These are phyloP conservation scores for Porites australiensis DNA, from an alignment of 64 coral and sea anemone species.

Conservation along the genomic window DNA sequence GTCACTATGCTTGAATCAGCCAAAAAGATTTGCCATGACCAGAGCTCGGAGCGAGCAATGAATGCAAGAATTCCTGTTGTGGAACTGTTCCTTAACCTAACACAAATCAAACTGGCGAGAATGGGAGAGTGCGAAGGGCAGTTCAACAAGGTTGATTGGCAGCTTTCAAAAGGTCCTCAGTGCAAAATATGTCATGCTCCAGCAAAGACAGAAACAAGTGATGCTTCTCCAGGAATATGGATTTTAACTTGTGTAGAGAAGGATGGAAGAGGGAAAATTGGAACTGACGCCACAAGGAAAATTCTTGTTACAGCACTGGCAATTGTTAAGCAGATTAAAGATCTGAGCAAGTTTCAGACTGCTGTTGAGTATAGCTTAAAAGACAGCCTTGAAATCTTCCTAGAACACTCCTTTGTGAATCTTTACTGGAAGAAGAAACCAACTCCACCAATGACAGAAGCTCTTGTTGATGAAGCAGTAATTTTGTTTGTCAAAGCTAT, in stretches of 20 bases:
- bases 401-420: conserved; percentile 40
- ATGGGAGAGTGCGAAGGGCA: conserved; percentile 41
- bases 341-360: background rate
- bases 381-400: conserved; percentile 32
- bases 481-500: background rate
- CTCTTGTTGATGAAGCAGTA: conserved; percentile 9
- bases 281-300: conserved; percentile 15
- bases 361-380: conserved; percentile 5
- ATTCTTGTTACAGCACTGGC: conserved; percentile 19
- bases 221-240: background rate
- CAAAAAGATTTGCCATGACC: conserved; percentile 13
- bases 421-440: conserved; percentile 62
- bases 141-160: conserved; percentile 25
- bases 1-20: conserved; percentile 52
- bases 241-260: conserved; percentile 46
- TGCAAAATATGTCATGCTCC: conserved; percentile 22
- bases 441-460: conserved; percentile 37
- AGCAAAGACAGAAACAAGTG: background rate
- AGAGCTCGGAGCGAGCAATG: conserved; percentile 6
- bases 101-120: conserved; percentile 21
- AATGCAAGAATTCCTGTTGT: conserved; percentile 41
- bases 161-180: background rate
- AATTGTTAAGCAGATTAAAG: conserved; percentile 2
- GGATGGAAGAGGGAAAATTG: conserved; percentile 41
- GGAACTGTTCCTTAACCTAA: conserved; percentile 22